Evolutionary conservation across 2,797 vertebrate genomes (phyloP), one percentile per base, ranked within the genome.

Genomic region (Tenualosa ilisha): DNA sequence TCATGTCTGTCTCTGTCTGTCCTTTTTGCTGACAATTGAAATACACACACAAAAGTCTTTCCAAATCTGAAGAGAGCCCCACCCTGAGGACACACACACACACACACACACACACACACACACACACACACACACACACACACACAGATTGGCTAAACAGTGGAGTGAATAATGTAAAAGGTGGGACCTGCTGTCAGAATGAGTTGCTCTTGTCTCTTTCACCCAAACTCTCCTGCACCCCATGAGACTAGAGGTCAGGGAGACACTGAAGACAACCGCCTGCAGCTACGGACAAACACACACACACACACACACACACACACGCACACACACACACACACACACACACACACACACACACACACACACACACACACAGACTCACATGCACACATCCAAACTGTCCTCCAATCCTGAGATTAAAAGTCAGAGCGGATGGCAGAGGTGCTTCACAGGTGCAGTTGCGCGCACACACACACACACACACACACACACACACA

Each of bases 321-420:
- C 59, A 24, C 59, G 9, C 22, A 63, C 59, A 24, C 59, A 63
- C 59, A 63, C 59, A 63, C 59, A 63, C 59, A 43, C 75, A 81
- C 75, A 43, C 75, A 43, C 75, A 81, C 40, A 81, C 75, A 81
- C 75, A 81, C 75, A 81, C 75, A 81, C 75, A 40, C 40, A 79
- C 26, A 37, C 24, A 79, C 72, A 37, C 72, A 79, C 72, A 43
- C 72, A 79, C 24, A 79, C 8, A 43, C 37, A 79, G 1, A 59
- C 56, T 59, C 56, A 31, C 31, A 31, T 31, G 31, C 31, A 31
- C 31, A 31, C 31, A 31, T 31, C 31, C 31, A 31, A 31, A 31
- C 31, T 31, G 31, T 31, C 31, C 31, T 31, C 31, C 31, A 31
- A 31, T 31, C 31, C 56, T 59, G 56, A 59, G 56, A 59, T 3